phyloP scores from a whole-genome alignment of 2,888 invertebrate genomes.

The Dinocampus coccinellae region DNA sequence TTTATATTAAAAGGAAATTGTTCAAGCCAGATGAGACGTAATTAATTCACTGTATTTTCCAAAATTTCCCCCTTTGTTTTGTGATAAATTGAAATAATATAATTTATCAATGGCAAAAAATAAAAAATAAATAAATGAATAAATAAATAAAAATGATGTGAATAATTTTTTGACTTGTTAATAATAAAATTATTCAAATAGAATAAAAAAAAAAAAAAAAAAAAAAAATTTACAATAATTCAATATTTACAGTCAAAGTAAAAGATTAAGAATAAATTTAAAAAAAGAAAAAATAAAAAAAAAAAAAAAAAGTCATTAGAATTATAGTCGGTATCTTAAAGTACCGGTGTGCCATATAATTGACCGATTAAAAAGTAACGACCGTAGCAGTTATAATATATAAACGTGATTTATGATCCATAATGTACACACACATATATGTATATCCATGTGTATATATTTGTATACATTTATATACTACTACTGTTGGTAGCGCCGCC shows the following conservation, averaged over 20 bases:
- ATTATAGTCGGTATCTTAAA: conserved; percentile 46
- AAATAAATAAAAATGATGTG: neutral
- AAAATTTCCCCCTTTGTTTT: neutral
- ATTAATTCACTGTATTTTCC: neutral
- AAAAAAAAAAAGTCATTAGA: conserved; percentile 35
- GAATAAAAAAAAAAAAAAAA: neutral
- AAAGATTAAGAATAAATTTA: too few relatives aligned
- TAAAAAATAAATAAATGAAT: neutral
- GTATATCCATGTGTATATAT: neutral
- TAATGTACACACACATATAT: conserved; percentile 44
- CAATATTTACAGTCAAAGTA: too few relatives aligned
- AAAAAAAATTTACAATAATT: neutral
- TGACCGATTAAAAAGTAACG: conserved; percentile 67
- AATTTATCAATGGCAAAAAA: neutral
- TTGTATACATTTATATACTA: conserved; percentile 35
- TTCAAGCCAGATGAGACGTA: conserved; percentile 13
- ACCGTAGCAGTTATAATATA: conserved; percentile 44
- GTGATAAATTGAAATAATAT: too few relatives aligned
- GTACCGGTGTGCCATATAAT: conserved; percentile 54
- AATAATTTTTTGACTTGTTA: conserved; percentile 3
- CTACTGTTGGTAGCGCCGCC: conserved; percentile 17
- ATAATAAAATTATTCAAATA: neutral
- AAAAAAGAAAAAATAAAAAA: too few relatives aligned
- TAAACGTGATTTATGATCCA: conserved; percentile 67
- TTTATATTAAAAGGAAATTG: neutral